phyloP scores from a whole-genome alignment of 2,797 vertebrate genomes.

The Enteromius unitaeniatus region DNA sequence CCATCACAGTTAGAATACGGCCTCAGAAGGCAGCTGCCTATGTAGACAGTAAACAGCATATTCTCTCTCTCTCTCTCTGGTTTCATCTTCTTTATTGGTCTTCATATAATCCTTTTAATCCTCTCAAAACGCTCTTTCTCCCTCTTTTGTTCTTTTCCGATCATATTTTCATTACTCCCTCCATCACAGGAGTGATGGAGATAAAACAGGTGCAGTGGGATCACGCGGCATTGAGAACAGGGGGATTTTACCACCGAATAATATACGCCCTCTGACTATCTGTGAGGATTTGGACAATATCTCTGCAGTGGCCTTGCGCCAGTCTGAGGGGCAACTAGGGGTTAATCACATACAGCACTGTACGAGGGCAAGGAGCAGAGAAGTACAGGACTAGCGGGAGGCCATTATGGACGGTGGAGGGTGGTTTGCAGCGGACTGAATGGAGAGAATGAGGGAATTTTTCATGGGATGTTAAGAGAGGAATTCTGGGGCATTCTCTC shows the following conservation, averaged over 20 bases:
- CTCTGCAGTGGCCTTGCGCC: constrained; percentile 28
- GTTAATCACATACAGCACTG: constrained; percentile 52
- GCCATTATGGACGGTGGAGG: constrained; percentile 37
- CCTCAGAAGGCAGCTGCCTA: constrained; percentile 3
- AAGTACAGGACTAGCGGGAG: constrained; percentile 46
- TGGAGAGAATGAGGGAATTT: constrained; percentile 39
- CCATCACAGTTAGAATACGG: neutral
- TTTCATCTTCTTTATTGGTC: constrained; percentile 41
- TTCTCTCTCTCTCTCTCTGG: constrained; percentile 2
- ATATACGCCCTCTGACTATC: constrained; percentile 17
- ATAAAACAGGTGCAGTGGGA: constrained; percentile 30
- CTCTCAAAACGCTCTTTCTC: constrained; percentile 33
- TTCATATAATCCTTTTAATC: constrained; percentile 55
- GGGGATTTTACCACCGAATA: constrained; percentile 44
- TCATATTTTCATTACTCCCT: constrained; percentile 36
- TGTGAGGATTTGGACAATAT: constrained; percentile 39
- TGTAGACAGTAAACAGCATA: neutral
- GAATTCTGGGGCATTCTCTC: constrained; percentile 27
- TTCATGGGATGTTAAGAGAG: constrained; percentile 51
- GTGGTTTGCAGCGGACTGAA: constrained; percentile 39
- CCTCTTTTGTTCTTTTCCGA: constrained; percentile 1
- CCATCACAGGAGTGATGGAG: neutral
- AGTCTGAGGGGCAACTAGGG: constrained; percentile 32
- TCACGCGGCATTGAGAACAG: constrained; percentile 13
- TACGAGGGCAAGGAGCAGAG: constrained; percentile 38